phyloP scores from a whole-genome alignment of 2,888 invertebrate genomes.

The Tryphoninae sp. region DNA sequence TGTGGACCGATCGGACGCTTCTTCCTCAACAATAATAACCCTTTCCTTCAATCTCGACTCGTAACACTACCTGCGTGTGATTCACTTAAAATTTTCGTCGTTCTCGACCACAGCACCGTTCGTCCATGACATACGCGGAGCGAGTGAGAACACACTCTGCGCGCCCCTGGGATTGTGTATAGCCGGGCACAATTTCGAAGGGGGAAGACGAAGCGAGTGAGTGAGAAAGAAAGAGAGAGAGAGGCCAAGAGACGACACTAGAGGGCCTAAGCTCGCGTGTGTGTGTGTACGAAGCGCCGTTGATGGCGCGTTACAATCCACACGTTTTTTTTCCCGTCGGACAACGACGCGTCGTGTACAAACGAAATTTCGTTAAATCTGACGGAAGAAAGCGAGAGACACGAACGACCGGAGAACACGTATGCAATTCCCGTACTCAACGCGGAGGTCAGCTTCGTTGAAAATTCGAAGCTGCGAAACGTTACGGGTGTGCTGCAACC shows the following conservation, averaged over 20 bases:
- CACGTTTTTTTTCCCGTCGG: slow-evolving; percentile 23
- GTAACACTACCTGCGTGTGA: neutral
- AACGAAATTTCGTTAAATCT: slow-evolving; percentile 1
- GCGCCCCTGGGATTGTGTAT: slow-evolving; percentile 59
- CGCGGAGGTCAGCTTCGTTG: slow-evolving; percentile 44
- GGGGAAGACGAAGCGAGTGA: slow-evolving; percentile 46
- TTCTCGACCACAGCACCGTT: slow-evolving; percentile 69
- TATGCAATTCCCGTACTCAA: neutral
- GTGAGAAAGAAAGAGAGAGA: slow-evolving; percentile 51
- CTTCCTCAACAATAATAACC: neutral
- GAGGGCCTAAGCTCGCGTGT: neutral
- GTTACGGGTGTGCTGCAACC: slow-evolving; percentile 11
- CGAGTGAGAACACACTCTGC: slow-evolving; percentile 76
- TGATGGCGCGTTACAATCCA: slow-evolving; percentile 41
- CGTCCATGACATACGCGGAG: slow-evolving; percentile 79
- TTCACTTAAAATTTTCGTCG: slow-evolving; percentile 30
- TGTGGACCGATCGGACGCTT: neutral
- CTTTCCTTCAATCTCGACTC: neutral
- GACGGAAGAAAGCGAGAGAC: slow-evolving; percentile 1
- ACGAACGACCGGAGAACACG: neutral
- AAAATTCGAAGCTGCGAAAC: slow-evolving; percentile 36
- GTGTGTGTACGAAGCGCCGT: slow-evolving; percentile 1
- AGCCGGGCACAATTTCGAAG: slow-evolving; percentile 30
- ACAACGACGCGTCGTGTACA: neutral
- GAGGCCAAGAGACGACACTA: slow-evolving; percentile 37